Base-by-base conservation (phyloP, 1,140 invertebrate species). In the Oscheius sp. region DNA sequence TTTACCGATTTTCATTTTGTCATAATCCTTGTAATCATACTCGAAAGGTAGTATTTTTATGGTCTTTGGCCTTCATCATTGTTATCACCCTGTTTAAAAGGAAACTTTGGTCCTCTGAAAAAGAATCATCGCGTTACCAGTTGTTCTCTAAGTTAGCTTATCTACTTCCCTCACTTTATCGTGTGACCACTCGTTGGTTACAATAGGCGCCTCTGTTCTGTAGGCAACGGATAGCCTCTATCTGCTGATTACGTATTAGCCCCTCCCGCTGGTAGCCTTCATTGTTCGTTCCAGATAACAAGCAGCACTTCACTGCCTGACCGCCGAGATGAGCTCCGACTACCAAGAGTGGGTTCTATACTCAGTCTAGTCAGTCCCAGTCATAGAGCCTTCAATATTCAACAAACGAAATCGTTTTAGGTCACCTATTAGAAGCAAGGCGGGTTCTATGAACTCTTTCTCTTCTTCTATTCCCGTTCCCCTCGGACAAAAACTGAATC, bases 201-300 rank as follows among this genome's bases (percentile, higher is more conserved):
- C n/a, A n/a, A n/a, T n/a, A n/a, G n/a, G n/a, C n/a, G n/a, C n/a
- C n/a, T n/a, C n/a, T 55, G 28, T 26, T 26, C 49, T 55, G 49
- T 55, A 55, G 49, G 49, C 7, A 7, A 55, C n/a, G 49, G 28
- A 15, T 42, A 10, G 38, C 38, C 28, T 55, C 49, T 55, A 55
- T 55, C 49, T 20, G 28, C 7, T 4, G 49, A 55, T 7, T 55
- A 42, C 15, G n/a, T n/a, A n/a, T n/a, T n/a, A n/a, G 4, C 49
- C 7, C 49, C 49, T 55, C 49, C 49, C 23, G 49, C 49, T 20
- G 28, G 49, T 55, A 55, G 49, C 49, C 28, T 26, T 55, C 49
- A 55, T 55, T 55, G 49, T 55, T 55, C 49, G 7, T 55, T 13
- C 23, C 38, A 55, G 49, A 55, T 55, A 55, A 55, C 7, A 55